Evolutionary conservation across 2,113 vertebrate genomes (phyloP).

Genomic region (Epinephelus fuscoguttatus): DNA sequence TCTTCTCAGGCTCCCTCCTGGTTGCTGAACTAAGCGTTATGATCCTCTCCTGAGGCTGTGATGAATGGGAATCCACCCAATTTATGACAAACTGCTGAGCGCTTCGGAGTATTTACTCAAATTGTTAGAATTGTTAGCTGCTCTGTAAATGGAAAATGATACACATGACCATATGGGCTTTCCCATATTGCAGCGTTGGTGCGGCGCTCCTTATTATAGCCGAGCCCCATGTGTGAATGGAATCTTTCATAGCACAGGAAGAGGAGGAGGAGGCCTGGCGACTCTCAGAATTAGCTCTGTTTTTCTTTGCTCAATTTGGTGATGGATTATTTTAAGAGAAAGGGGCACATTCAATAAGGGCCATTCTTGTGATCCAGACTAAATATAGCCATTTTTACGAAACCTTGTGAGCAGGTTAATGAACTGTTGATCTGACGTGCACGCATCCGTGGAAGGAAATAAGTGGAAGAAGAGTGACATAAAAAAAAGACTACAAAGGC

Average conservation of each 20-base stretch:
- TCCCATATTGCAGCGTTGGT: slow-evolving; percentile 49
- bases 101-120: slow-evolving; percentile 50
- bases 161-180: slow-evolving; percentile 74
- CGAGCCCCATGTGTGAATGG: slow-evolving; percentile 75
- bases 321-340: slow-evolving; percentile 83
- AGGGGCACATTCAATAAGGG: slow-evolving; percentile 72
- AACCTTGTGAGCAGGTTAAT: slow-evolving; percentile 59
- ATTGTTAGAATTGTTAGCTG: slow-evolving; percentile 66
- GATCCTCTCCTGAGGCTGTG: not conserved
- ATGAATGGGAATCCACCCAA: slow-evolving; percentile 51
- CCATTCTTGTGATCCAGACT: slow-evolving; percentile 76
- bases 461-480: not conserved
- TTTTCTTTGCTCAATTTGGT: slow-evolving; percentile 82
- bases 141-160: slow-evolving; percentile 71
- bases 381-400: slow-evolving; percentile 63
- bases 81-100: slow-evolving; percentile 57
- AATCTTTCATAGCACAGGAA: slow-evolving; percentile 83
- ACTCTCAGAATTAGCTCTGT: slow-evolving; percentile 82
- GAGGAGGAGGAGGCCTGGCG: slow-evolving; percentile 77
- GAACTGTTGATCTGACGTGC: slow-evolving; percentile 51
- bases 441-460: slow-evolving; percentile 38
- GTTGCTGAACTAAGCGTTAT: slow-evolving; percentile 27
- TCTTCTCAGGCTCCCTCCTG: slow-evolving; percentile 5
- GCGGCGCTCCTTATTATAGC: slow-evolving; percentile 70
- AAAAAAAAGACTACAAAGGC: slow-evolving; percentile 36